Evolutionary conservation across 2,797 vertebrate species (phyloP).

Genomic region (Spinus olivaceus): DNA sequence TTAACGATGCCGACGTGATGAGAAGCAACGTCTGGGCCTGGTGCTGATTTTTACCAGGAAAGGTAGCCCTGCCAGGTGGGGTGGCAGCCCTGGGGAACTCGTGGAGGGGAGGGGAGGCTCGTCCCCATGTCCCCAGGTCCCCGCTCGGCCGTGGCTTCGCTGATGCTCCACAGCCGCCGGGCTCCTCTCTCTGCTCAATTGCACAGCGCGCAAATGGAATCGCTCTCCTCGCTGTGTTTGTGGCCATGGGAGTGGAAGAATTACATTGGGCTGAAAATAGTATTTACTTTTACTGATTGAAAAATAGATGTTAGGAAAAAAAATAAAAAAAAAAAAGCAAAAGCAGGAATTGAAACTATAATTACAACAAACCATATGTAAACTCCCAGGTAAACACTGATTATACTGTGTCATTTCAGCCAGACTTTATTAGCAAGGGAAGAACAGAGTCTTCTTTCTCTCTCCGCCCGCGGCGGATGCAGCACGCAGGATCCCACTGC

Average conservation of each 20-base stretch:
- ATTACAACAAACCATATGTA: slow-evolving; percentile 74
- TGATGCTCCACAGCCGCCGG: slow-evolving; percentile 41
- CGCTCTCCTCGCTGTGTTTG: slow-evolving; percentile 56
- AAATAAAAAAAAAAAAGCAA: slow-evolving; percentile 58
- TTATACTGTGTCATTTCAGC: slow-evolving; percentile 72
- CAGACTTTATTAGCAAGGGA: slow-evolving; percentile 61
- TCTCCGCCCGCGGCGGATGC: not conserved
- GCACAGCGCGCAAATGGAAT: slow-evolving; percentile 62
- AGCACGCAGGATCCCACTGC: not conserved
- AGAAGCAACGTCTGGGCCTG: not conserved
- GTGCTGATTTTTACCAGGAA: not conserved
- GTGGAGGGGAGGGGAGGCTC: not conserved
- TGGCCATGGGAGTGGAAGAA: slow-evolving; percentile 70
- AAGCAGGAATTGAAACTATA: slow-evolving; percentile 70
- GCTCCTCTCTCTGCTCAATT: slow-evolving; percentile 67
- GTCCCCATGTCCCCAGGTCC: not conserved
- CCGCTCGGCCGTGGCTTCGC: not conserved
- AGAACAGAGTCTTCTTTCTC: slow-evolving; percentile 29
- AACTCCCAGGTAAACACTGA: slow-evolving; percentile 71
- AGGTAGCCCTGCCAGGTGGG: not conserved
- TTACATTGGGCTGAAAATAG: slow-evolving; percentile 69
- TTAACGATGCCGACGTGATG: not conserved
- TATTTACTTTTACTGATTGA: slow-evolving; percentile 73
- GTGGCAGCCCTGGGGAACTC: not conserved
- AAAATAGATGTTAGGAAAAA: slow-evolving; percentile 69